Conservation (phyloP, 1,140 invertebrate genomes). For the Heliconius eleuchia region DNA sequence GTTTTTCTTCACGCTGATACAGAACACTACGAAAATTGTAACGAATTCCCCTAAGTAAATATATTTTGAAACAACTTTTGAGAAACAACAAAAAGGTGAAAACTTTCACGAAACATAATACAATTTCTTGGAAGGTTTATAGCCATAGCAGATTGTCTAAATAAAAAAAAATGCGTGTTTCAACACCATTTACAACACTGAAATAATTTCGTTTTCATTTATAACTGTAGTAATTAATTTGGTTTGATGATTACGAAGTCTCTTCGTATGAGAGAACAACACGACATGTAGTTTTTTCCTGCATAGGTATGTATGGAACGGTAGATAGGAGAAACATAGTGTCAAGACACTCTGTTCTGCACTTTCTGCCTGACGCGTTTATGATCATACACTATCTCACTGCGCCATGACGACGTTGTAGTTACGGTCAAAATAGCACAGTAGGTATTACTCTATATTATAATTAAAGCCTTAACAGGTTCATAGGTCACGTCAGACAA, state of each 20-base stretch:
- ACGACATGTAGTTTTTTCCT: background rate
- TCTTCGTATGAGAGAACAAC: background rate
- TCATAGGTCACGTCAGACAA: background rate
- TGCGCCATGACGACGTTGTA: no score
- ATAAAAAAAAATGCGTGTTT: slow-evolving; percentile 13
- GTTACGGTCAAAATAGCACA: no score
- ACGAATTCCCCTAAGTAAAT: background rate
- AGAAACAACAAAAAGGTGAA: background rate
- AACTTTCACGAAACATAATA: background rate
- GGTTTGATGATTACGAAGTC: background rate
- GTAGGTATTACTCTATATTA: background rate
- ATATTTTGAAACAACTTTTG: background rate
- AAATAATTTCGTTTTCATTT: slow-evolving; percentile 23
- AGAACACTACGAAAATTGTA: background rate
- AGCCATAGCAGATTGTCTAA: background rate
- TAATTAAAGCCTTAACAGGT: background rate
- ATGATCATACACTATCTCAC: no score
- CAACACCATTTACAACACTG: slow-evolving; percentile 7
- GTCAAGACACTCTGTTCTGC: background rate
- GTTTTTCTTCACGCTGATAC: background rate
- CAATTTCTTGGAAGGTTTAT: background rate
- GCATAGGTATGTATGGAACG: background rate
- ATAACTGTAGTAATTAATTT: background rate
- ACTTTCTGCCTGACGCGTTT: background rate
- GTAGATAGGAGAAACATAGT: background rate